Conservation (phyloP, 2,888 invertebrate species). For the Volucella zonaria region DNA sequence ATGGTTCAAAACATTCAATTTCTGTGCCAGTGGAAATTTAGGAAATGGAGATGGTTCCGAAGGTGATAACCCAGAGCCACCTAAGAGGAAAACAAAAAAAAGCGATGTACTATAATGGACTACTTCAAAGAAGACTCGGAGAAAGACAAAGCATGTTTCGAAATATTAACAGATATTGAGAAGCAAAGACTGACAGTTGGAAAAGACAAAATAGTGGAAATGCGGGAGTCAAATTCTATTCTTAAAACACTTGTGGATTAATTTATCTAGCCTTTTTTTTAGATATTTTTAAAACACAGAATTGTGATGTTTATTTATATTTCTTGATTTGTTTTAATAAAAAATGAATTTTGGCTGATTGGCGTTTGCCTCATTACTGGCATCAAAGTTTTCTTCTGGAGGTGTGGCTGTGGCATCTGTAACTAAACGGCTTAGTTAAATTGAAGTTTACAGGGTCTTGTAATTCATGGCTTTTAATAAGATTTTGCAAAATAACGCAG, state of each 20-base stretch:
- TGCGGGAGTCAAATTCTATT: background rate
- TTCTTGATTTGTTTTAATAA: background rate
- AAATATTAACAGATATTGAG: background rate
- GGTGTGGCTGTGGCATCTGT: no score
- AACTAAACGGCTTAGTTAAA: no score
- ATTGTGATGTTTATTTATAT: background rate
- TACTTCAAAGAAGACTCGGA: no score
- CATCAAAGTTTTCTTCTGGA: no score
- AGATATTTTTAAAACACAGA: background rate
- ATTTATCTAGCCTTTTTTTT: no score
- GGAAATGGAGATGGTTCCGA: background rate
- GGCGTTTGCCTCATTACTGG: no score
- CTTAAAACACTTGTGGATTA: background rate
- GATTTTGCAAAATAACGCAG: background rate
- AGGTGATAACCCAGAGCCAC: background rate
- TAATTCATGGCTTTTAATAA: no score
- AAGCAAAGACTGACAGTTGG: no score
- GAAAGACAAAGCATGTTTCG: no score
- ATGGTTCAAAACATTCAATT: no score
- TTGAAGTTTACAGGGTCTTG: no score
- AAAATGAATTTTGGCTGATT: no score
- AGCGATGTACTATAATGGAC: background rate
- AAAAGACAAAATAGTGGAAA: background rate
- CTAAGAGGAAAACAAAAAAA: conserved; percentile 2
- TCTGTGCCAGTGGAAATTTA: background rate